A percentile compares a stretch with the other conserved stretches of the same genome.
These are phyloP conservation scores for Doryteuthis pealeii DNA, from an alignment of 1,140 invertebrate genomes.

Conservation along the genomic window DNA sequence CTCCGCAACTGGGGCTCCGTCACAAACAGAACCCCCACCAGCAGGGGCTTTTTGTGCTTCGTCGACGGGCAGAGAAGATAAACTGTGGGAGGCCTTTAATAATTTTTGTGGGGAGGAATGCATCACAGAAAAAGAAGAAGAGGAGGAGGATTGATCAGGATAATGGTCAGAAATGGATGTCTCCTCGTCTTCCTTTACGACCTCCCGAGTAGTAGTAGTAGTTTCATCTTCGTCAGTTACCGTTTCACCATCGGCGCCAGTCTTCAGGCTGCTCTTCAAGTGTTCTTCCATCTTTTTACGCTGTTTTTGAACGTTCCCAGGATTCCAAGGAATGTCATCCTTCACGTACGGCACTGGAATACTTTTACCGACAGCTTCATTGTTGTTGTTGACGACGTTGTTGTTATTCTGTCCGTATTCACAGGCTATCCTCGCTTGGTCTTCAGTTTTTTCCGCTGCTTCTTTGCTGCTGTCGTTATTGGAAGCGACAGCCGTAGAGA, in stretches of 20 bases:
- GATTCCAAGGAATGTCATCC: constrained; percentile 69
- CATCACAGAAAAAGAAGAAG: neutral
- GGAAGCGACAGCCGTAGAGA: too few relatives aligned
- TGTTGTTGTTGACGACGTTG: neutral
- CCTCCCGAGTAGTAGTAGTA: neutral
- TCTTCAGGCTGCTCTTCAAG: constrained; percentile 22
- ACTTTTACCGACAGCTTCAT: constrained; percentile 13
- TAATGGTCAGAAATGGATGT: neutral
- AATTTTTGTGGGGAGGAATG: neutral
- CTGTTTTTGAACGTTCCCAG: constrained; percentile 67
- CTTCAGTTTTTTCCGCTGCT: neutral
- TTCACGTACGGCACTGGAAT: constrained; percentile 61
- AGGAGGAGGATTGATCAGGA: too few relatives aligned
- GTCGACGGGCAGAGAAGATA: neutral
- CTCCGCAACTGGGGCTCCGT: neutral
- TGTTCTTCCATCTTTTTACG: constrained; percentile 65
- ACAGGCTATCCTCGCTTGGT: neutral
- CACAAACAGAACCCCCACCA: neutral
- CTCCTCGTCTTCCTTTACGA: neutral
- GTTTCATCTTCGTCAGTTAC: neutral
- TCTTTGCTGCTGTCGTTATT: too few relatives aligned
- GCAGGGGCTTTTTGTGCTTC: neutral
- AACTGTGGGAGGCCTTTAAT: neutral
- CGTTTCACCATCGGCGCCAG: constrained; percentile 10
- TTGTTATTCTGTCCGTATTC: neutral